Conservation (phyloP, 2,797 vertebrate species). For the Gallinago solitaria region DNA sequence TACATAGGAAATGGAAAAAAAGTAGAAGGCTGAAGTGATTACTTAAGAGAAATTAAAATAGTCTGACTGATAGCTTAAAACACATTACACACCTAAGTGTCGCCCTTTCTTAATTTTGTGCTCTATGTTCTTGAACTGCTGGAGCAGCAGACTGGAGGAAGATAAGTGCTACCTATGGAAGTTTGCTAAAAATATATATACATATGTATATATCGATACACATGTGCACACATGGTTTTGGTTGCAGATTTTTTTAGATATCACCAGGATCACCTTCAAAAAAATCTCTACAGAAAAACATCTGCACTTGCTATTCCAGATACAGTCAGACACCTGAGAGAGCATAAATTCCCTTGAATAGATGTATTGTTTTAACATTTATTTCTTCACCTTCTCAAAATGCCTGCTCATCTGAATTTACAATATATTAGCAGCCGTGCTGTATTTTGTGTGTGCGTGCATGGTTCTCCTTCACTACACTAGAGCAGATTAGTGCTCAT, state of each 20-base stretch:
- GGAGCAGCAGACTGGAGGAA: neutral
- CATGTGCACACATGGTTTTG: neutral
- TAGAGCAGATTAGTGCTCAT: constrained; percentile 65
- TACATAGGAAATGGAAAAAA: neutral
- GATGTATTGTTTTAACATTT: constrained; percentile 57
- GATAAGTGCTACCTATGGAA: neutral
- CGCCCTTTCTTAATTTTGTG: neutral
- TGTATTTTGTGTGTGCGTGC: neutral
- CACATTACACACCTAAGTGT: rapidly evolving
- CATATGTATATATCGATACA: no score
- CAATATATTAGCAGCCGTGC: neutral
- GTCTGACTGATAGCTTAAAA: neutral
- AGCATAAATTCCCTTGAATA: constrained; percentile 31
- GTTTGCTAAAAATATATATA: neutral
- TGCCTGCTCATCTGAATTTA: constrained; percentile 55
- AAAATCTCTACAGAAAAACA: neutral
- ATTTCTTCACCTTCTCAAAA: constrained; percentile 40
- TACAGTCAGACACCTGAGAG: constrained; percentile 15
- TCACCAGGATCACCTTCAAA: neutral
- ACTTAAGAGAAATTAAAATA: neutral
- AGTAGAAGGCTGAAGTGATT: neutral
- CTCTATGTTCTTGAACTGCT: neutral
- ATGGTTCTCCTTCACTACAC: constrained; percentile 47
- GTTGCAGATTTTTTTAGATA: neutral
- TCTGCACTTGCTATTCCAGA: constrained; percentile 17